Evolutionary conservation across 2,113 vertebrate species (phyloP).

Genomic region (Scolopax mira): DNA sequence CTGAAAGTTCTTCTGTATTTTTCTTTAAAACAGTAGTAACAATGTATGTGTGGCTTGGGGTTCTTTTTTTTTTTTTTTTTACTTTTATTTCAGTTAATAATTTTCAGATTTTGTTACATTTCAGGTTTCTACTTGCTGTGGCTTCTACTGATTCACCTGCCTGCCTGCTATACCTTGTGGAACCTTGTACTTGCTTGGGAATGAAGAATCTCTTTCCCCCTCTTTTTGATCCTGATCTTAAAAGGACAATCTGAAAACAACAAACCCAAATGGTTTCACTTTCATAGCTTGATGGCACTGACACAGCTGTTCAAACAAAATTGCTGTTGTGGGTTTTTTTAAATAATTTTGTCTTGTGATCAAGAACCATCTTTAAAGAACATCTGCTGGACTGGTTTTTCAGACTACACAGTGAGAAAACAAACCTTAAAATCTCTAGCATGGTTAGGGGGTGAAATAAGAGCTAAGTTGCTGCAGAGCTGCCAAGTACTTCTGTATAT

Average conservation of each 20-base stretch:
- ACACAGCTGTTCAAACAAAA: not conserved
- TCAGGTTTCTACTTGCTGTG: not conserved
- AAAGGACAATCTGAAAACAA: not conserved
- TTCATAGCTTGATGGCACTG: not conserved
- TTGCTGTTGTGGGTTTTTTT: rapidly evolving
- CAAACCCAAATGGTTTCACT: not conserved
- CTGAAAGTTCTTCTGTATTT: not conserved
- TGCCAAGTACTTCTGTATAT: not conserved
- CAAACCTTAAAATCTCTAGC: not conserved
- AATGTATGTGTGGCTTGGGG: too few species aligned
- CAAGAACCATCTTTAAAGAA: not conserved
- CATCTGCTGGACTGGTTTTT: not conserved
- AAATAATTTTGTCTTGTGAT: not conserved
- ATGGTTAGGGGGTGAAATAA: not conserved
- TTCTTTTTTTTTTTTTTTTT: not conserved
- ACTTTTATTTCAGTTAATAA: not conserved
- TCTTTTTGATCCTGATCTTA: not conserved
- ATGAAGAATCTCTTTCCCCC: not conserved
- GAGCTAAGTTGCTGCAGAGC: not conserved
- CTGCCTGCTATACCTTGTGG: not conserved
- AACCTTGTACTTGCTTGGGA: not conserved
- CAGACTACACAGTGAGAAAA: not conserved
- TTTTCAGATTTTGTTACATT: not conserved
- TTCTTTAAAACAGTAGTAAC: not conserved
- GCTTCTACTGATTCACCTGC: not conserved